Conservation (phyloP, 2,113 vertebrate genomes). For the Chamaetylas fuelleborni region DNA sequence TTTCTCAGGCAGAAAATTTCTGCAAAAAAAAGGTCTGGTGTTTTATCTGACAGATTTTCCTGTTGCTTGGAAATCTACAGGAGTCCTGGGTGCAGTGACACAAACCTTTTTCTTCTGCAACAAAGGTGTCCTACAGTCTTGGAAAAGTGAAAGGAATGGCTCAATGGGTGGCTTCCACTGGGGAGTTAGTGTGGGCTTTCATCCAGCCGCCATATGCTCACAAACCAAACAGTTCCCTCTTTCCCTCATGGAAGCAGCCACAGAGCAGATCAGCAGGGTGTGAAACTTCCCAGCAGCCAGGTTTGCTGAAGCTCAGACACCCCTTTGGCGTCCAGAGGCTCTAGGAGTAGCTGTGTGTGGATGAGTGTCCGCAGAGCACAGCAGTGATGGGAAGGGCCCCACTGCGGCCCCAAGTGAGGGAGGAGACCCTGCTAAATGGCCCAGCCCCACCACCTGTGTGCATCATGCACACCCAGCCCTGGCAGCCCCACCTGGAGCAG, state of each 20-base stretch:
- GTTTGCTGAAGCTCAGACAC: neutral
- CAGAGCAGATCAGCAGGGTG: neutral
- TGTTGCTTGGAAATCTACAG: neutral
- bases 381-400: neutral
- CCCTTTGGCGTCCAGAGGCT: neutral
- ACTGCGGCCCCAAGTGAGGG: fast-evolving
- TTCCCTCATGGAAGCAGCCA: neutral
- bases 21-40: neutral
- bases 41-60: neutral
- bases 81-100: neutral
- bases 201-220: neutral
- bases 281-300: neutral
- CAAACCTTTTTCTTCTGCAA: neutral
- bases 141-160: neutral
- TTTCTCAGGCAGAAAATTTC: neutral
- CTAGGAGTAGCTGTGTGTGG: neutral
- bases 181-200: neutral
- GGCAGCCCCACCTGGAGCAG: neutral
- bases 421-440: neutral
- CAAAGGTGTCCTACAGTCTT: neutral
- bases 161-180: neutral
- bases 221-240: neutral
- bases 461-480: neutral
- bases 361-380: neutral
- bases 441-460: neutral